Evolutionary conservation across 2,888 invertebrate genomes (phyloP), one percentile per base, ranked within the genome.

Genomic region (Dasysyrphus albostriatus): DNA sequence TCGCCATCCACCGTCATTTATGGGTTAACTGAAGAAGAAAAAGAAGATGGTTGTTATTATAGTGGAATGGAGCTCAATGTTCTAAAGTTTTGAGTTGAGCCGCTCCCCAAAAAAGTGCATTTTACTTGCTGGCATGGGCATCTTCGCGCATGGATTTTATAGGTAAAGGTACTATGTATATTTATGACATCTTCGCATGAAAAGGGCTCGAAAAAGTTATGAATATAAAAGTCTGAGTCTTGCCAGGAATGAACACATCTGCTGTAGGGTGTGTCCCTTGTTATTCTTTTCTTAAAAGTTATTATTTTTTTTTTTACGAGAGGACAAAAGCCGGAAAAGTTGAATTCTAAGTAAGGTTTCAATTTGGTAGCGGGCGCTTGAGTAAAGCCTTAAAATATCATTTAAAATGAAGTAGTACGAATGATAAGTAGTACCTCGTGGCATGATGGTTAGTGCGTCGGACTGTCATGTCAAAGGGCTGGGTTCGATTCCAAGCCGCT

Each of bases 121-220:
- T 76, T 65, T 67, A 42, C 47, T 24, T 32, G 37, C 59, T 78
- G 59, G 29, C 32, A 47, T 56, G 73, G 59, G 29, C 32, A 47
- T 56, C 76, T 29, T 51, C 24, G 47, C 56, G 42, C 6, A 67
- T 44, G 83, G 78, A 83, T 83, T 79, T n/a, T n/a, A n/a, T n/a
- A n/a, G n/a, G n/a, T n/a, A n/a, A n/a, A n/a, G n/a, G n/a, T n/a
- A n/a, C n/a, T 24, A 83, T 63, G 56, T 78, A 79, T 74, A n/a
- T 83, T 83, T 83, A 83, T 83, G 83, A 78, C 83, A 79, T 59
- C 56, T 83, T 78, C 29, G 58, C 78, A 73, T 73, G 78, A 67
- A 51, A 49, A 44, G 42, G 19, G 63, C 37, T 37, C 49, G 14
- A 9, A 19, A 42, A 34, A 44, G 47, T 19, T 10, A n/a, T 47